Evolutionary conservation across 2,113 vertebrate species (phyloP), one percentile per base, ranked within the genome.

Genomic region (Marcusenius ussheri): DNA sequence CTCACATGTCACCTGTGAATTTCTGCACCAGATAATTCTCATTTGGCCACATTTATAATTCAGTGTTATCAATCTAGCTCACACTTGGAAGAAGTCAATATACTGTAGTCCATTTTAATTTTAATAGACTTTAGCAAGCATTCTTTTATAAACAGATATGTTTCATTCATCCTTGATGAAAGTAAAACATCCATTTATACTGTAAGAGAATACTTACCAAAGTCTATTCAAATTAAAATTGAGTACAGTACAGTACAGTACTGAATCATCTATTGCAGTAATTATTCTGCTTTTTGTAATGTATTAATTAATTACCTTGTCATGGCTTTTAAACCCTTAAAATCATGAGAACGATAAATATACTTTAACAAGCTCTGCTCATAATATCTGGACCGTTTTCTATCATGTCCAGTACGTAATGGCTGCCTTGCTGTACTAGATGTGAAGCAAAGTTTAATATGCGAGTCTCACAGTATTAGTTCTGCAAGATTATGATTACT

Each of bases 1-100:
- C 91, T 80, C 89, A 92, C 10, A 89, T 5, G 24, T 17, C 66
- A 77, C 58, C 66, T 77, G 85, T 80, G 58, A 77, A n/a, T 15
- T 13, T 50, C n/a, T 47, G 58, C 13, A 49, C 88, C 58, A 15
- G 66, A 50, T 19, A 7, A 74, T 42, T 77, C 88, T 13, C 45
- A 49, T 50, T 42, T 58, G 70, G 42, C 88, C 62, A 74, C 62
- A 42, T 56, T 87, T 13, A 87, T 87, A 87, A 87, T 87, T 56
- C 85, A 56, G 85, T 53, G 85, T 87, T 27, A 56, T 56, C 85
- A 87, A 39, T 87, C 84, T 51, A 51, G 83, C 46, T 51, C 84
- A 87, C 46, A 39, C 85, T 53, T 87, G 27, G 27, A 87, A n/a
- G 85, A 3, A 39, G 85, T 56, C 85, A 53, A 56, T 87, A 87